Evolutionary conservation across 2,797 vertebrate genomes (phyloP), one percentile per base, ranked within the genome.

Genomic region (Falco berigora): DNA sequence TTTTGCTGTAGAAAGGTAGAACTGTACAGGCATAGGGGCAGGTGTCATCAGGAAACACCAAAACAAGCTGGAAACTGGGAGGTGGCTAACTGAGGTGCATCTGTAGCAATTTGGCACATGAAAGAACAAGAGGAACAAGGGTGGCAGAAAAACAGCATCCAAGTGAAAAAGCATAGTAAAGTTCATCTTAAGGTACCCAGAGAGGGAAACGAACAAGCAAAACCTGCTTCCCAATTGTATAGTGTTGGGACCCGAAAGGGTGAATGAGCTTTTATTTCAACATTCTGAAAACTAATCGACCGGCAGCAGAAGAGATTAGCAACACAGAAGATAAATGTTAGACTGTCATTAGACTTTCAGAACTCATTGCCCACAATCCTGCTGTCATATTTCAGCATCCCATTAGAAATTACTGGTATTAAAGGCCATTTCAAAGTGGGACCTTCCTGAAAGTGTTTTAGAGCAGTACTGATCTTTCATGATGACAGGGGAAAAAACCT

Each of bases 341-440:
- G 71, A 80, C 53, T 80, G 61, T 68, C 89, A 90, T 93, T 87
- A 94, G 89, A 86, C 84, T 91, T 94, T 58, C 12, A 18, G 85
- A 96, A 89, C 73, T 86, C 82, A 75, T 46, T 91, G 84, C 78
- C 67, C 78, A 88, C 32, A 42, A 88, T 93, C 34, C 58, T 74
- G 53, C 68, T 94, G 82, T 93, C 90, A 68, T 93, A 89, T 95
- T 95, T 83, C 94, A 95, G 52, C 68, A 77, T 92, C 95, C 96
- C 85, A 91, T 92, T 96, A 96, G 91, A 96, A 95, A 95, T 90
- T 67, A 79, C 40, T 42, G 27, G 77, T 87, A 96, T 92, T 94
- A 96, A 95, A 94, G 90, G 86, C 93, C 63, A 85, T 89, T 90
- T 96, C 90, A 85, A 92, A 96, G 77, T 1, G 24, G 52, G 88